Evolutionary conservation across 64 coral and sea anemone species (phyloP).

Genomic region (Stylophora pistillata): DNA sequence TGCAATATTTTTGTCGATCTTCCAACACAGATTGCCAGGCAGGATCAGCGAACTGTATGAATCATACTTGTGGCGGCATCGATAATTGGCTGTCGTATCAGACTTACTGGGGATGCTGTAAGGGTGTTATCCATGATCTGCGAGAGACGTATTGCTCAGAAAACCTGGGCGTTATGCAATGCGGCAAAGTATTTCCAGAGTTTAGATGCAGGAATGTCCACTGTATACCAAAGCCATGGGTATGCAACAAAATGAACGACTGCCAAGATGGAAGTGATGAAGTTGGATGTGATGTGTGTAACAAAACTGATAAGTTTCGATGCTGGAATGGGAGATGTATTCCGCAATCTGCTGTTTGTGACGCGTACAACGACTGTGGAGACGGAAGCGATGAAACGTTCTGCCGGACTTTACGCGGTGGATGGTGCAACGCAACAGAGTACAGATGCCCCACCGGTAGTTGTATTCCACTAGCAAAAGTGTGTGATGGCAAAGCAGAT

Average conservation of each 20-base stretch:
- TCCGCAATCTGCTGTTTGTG: constrained; percentile 18
- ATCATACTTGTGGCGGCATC: neutral
- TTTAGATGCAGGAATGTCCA: constrained; percentile 53
- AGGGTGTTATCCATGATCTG: constrained; percentile 38
- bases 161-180: neutral
- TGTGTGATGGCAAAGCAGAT: constrained; percentile 43
- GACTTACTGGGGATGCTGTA: constrained; percentile 64
- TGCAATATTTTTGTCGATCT: neutral
- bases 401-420: constrained; percentile 27
- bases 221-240: constrained; percentile 41
- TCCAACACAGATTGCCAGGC: neutral
- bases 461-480: constrained; percentile 6
- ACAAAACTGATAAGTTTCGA: neutral
- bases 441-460: constrained; percentile 42
- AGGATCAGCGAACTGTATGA: constrained; percentile 24
- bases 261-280: constrained; percentile 73
- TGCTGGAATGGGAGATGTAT: constrained; percentile 48
- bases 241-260: constrained; percentile 54
- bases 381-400: constrained; percentile 63
- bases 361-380: constrained; percentile 60
- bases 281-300: constrained; percentile 27
- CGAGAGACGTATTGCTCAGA: constrained; percentile 21
- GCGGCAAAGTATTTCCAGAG: neutral
- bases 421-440: constrained; percentile 32
- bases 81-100: constrained; percentile 7